phyloP scores from a whole-genome alignment of 2,888 invertebrate genomes.

The Caradrina kadenii region DNA sequence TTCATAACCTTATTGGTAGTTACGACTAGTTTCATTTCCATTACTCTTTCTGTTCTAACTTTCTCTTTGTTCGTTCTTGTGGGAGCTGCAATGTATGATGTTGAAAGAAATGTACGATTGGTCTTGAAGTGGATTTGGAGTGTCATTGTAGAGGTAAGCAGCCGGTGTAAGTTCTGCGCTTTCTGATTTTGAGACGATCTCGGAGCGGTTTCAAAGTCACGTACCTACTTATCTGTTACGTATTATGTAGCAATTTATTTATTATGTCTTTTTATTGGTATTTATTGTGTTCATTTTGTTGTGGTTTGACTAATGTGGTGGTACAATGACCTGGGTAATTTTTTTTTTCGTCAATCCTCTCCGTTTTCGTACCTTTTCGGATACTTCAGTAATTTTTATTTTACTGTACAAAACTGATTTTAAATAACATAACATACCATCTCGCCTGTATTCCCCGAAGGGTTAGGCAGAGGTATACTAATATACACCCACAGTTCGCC shows the following conservation, averaged over 20 bases:
- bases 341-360: constrained; percentile 11
- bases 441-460: too few species aligned
- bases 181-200: constrained; percentile 88
- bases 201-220: constrained; percentile 83
- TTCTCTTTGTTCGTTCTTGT: constrained; percentile 51
- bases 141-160: constrained; percentile 56
- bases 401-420: not conserved
- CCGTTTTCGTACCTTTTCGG: not conserved
- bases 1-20: constrained; percentile 82
- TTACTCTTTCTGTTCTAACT: constrained; percentile 56
- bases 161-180: constrained; percentile 82
- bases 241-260: constrained; percentile 79
- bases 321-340: constrained; percentile 36
- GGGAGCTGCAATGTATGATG: constrained; percentile 67
- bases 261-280: constrained; percentile 76
- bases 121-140: constrained; percentile 38
- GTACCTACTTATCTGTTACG: constrained; percentile 85
- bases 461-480: too few species aligned
- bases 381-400: not conserved
- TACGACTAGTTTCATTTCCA: constrained; percentile 58
- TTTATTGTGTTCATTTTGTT: constrained; percentile 64
- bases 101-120: constrained; percentile 47
- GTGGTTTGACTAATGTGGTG: constrained; percentile 49
- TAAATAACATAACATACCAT: too few species aligned
- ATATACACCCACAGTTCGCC: too few species aligned